Base-by-base conservation (phyloP, 2,888 invertebrate species). In the Hyalella azteca region DNA sequence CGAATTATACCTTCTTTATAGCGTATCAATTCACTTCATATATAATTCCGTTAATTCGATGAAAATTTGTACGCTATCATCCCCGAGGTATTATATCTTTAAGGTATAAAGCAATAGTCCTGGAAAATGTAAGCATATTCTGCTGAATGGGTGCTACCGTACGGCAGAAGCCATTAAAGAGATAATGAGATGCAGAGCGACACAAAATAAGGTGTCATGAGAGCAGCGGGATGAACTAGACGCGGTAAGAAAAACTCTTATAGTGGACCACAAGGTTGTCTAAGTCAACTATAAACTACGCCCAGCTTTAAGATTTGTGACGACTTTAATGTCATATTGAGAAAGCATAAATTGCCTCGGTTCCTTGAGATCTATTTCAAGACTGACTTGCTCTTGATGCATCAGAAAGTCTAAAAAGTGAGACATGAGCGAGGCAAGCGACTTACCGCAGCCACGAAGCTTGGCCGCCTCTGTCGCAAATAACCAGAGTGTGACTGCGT, bases 301-400 rank as follows among this genome's bases (percentile, higher is more conserved):
- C 13, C 11, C n/a, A n/a, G n/a, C n/a, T 5, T 7, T 15, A 29
- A 22, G 66, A 66, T 66, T 66, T 66, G 66, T 66, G 66, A 7
- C 9, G 45, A 9, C n/a, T 66, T 66, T 29, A 66, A 66, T 15
- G 66, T 66, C 66, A 66, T 66, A 66, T 66, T 66, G 66, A 66
- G 66, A 36, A 66, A 32, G 15, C 59, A 29, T 66, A 66, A 66
- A 36, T 66, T 36, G 22, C 19, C 29, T 66, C 36, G 66, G 66
- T 66, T 36, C 66, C 11, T 66, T 22, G 66, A 66, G 66, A 66
- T 66, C 66, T 66, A 66, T 66, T 66, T 66, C 36, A 66, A 29
- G 66, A 15, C 15, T 36, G 36, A 29, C 66, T n/a, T 29, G 29
- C 66, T 66, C 36, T 36, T 29, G 22, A 26, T 26, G 29, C 54